A percentile compares a stretch with the other conserved stretches of the same genome.
These are phyloP conservation scores for Pristionchus japonicus DNA, from an alignment of 2,888 invertebrate genomes.

Conservation along the genomic window DNA sequence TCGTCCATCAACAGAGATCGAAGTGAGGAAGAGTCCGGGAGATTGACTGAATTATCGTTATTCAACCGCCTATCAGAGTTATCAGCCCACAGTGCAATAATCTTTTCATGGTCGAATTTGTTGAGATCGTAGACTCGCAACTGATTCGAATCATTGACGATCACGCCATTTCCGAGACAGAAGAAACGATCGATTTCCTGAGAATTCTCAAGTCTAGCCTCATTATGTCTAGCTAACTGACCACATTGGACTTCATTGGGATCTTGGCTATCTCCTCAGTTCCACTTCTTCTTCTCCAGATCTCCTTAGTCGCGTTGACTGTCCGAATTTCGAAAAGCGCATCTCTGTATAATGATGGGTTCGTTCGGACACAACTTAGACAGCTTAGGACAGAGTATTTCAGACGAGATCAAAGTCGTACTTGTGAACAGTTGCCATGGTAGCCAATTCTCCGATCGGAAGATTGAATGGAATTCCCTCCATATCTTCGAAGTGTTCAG, in stretches of 20 bases:
- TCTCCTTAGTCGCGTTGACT: neutral
- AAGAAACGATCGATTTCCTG: slow-evolving; percentile 12
- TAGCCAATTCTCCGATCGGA: neutral
- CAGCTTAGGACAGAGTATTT: too few relatives aligned
- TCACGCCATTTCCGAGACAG: neutral
- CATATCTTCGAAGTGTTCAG: neutral
- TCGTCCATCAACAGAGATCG: neutral
- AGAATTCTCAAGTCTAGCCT: too few relatives aligned
- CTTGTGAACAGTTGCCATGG: neutral
- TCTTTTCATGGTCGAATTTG: neutral
- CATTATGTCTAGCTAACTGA: too few relatives aligned
- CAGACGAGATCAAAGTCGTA: neutral
- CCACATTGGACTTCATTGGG: neutral
- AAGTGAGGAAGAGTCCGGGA: neutral
- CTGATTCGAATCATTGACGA: neutral
- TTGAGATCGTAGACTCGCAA: neutral
- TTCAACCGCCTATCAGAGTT: neutral
- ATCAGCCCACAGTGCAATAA: neutral
- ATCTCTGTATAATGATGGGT: too few relatives aligned
- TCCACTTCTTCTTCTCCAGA: neutral
- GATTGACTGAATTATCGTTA: neutral
- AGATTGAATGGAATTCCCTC: neutral
- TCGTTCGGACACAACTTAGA: too few relatives aligned
- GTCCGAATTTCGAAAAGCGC: neutral
- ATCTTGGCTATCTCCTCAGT: neutral